These are phyloP conservation scores for Mesembrinibis cayennensis DNA, from an alignment of 2,113 vertebrate species.

Conservation along the genomic window DNA sequence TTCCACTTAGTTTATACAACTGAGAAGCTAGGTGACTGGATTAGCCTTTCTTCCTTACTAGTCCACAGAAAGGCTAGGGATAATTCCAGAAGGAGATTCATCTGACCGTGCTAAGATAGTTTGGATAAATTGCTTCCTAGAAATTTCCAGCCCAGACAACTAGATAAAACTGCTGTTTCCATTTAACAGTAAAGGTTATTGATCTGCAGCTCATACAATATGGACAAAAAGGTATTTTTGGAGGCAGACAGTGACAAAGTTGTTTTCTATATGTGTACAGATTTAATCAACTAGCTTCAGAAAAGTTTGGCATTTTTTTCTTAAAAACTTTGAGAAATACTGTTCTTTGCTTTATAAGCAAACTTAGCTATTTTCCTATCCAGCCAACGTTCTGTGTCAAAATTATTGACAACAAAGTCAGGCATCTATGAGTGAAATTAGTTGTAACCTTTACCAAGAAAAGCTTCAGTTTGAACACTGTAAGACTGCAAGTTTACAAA, in stretches of 20 bases:
- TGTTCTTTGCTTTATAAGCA: not conserved
- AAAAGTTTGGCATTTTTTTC: not conserved
- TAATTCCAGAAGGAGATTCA: not conserved
- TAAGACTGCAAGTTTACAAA: constrained; percentile 28
- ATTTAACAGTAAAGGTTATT: not conserved
- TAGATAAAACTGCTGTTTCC: not conserved
- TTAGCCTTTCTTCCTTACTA: not conserved
- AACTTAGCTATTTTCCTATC: not conserved
- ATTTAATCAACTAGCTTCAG: not conserved
- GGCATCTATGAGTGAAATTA: not conserved
- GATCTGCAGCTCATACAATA: not conserved
- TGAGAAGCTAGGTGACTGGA: not conserved
- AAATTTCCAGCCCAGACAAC: not conserved
- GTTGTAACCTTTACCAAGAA: not conserved
- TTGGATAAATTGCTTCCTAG: not conserved
- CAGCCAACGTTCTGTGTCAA: not conserved
- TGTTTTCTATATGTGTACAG: not conserved
- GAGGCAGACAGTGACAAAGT: not conserved
- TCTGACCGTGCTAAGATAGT: not conserved
- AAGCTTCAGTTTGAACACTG: not conserved
- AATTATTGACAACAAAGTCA: not conserved
- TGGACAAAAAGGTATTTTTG: not conserved
- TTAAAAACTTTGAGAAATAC: not conserved
- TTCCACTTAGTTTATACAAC: not conserved
- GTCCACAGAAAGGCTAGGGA: not conserved